Evolutionary conservation across 2,797 vertebrate genomes (phyloP).

Genomic region (Channa striata): DNA sequence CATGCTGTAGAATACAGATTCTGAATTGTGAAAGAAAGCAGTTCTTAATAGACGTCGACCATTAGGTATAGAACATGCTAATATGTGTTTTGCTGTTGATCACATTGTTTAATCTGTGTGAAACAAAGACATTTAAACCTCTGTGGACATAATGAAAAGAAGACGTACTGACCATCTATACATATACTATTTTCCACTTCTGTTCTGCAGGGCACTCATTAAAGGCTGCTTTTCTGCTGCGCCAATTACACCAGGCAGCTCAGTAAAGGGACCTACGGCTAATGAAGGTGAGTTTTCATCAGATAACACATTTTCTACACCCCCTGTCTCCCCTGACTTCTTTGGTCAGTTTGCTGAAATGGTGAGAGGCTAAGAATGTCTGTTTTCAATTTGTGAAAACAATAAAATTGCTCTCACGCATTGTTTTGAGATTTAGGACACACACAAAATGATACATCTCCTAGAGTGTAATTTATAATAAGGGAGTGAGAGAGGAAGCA

Average conservation of each 20-base stretch:
- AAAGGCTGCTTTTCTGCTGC: slow-evolving; percentile 55
- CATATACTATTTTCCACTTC: slow-evolving; percentile 68
- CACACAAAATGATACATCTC: slow-evolving; percentile 34
- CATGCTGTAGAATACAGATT: slow-evolving; percentile 24
- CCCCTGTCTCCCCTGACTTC: slow-evolving; percentile 30
- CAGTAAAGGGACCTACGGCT: slow-evolving; percentile 56
- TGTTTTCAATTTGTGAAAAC: slow-evolving; percentile 39
- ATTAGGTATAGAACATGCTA: slow-evolving; percentile 33
- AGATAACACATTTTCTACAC: slow-evolving; percentile 50
- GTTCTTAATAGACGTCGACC: slow-evolving; percentile 29
- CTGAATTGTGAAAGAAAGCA: slow-evolving; percentile 39
- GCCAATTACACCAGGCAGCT: slow-evolving; percentile 56
- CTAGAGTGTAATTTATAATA: slow-evolving; percentile 51
- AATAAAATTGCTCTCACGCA: slow-evolving; percentile 30
- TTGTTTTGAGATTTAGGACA: slow-evolving; percentile 53
- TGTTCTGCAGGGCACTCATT: slow-evolving; percentile 59
- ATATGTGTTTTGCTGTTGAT: slow-evolving; percentile 28
- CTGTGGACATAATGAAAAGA: slow-evolving; percentile 35
- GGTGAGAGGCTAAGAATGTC: slow-evolving; percentile 1
- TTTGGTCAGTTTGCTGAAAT: slow-evolving; percentile 43
- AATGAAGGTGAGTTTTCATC: slow-evolving; percentile 64
- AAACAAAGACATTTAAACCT: slow-evolving; percentile 24
- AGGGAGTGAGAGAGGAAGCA: slow-evolving; percentile 13
- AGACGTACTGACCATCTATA: slow-evolving; percentile 36
- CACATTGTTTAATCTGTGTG: not conserved